phyloP scores from a whole-genome alignment of 1,140 invertebrate species.

The Drosophila paulistorum region DNA sequence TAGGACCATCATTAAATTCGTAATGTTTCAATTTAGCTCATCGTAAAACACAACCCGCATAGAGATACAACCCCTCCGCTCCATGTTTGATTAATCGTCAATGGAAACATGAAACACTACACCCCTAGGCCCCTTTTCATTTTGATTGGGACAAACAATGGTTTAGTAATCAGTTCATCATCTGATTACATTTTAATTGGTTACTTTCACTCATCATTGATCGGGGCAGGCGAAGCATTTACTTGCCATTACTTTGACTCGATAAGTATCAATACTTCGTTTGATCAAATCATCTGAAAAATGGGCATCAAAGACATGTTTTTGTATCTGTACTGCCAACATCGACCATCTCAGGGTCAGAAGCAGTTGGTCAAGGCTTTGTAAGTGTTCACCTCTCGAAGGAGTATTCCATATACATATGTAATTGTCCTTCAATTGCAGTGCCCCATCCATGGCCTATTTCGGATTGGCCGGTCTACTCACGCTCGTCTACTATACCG shows the following conservation, averaged over 20 bases:
- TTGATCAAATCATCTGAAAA: constrained; percentile 19
- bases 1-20: constrained; percentile 49
- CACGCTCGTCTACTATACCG: constrained; percentile 50
- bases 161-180: constrained; percentile 34
- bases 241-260: not conserved
- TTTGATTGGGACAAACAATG: constrained; percentile 31
- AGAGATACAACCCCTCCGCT: not conserved
- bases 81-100: constrained; percentile 42
- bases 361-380: constrained; percentile 33
- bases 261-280: not conserved
- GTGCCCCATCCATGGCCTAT: constrained; percentile 44
- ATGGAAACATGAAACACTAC: not conserved
- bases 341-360: constrained; percentile 33
- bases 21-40: constrained; percentile 56
- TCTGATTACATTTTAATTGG: not conserved
- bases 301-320: constrained; percentile 53
- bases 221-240: not conserved
- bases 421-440: constrained; percentile 7
- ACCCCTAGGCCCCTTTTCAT: not conserved
- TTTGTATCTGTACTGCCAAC: constrained; percentile 14
- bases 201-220: not conserved
- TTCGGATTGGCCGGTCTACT: constrained; percentile 50
- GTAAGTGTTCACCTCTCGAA: constrained; percentile 34
- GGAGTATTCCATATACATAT: no score
- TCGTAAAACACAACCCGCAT: constrained; percentile 16